phyloP scores from a whole-genome alignment of 2,888 invertebrate species.

The Hirtodrosophila histrioides region DNA sequence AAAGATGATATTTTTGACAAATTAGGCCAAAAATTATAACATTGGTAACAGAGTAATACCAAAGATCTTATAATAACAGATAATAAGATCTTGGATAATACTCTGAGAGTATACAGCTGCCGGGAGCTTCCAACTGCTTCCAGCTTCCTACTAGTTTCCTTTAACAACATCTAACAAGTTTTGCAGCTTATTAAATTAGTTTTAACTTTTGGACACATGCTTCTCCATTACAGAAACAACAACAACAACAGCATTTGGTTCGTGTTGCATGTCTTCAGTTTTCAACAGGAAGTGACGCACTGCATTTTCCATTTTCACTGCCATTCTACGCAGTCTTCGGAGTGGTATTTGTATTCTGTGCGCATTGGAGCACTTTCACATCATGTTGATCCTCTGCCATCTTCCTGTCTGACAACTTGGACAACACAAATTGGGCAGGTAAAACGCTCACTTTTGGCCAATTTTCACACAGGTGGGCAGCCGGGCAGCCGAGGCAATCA shows the following conservation, averaged over 20 bases:
- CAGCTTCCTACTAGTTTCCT: not conserved
- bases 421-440: conserved; percentile 70
- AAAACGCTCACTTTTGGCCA: conserved; percentile 75
- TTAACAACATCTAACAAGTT: conserved; percentile 3
- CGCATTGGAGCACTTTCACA: conserved; percentile 64
- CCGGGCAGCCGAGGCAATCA: conserved; percentile 12
- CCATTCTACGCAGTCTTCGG: conserved; percentile 29
- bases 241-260: not conserved
- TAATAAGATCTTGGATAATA: not conserved
- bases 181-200: conserved; percentile 12
- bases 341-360: conserved; percentile 55
- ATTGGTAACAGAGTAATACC: too few species aligned
- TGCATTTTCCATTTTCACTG: conserved; percentile 42
- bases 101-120: not conserved
- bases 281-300: conserved; percentile 60
- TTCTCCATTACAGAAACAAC: too few species aligned
- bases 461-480: conserved; percentile 54
- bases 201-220: conserved; percentile 21
- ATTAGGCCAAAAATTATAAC: too few species aligned
- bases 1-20: too few species aligned
- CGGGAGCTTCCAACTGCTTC: too few species aligned
- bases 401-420: conserved; percentile 72
- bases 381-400: conserved; percentile 43
- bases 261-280: conserved; percentile 18
- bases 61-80: too few species aligned